Conservation (phyloP, 2,797 vertebrate genomes). For the Macropodus opercularis region DNA sequence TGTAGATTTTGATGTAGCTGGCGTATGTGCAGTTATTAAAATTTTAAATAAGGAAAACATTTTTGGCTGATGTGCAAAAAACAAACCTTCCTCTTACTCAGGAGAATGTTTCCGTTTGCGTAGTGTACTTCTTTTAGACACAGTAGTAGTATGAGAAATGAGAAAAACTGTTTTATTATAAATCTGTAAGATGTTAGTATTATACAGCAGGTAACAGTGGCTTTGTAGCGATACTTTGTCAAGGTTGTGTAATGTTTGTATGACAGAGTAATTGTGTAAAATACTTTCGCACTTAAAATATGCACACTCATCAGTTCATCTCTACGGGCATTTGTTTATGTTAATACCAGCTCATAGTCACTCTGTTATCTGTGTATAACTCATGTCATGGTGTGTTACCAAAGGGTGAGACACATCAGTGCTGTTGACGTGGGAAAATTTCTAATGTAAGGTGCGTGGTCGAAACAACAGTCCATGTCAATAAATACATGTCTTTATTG, state of each 20-base stretch:
- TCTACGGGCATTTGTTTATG: constrained; percentile 11
- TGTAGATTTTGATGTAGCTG: constrained; percentile 19
- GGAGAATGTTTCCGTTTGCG: constrained; percentile 49
- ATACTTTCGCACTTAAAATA: constrained; percentile 2
- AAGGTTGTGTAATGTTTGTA: constrained; percentile 27
- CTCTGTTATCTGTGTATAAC: constrained; percentile 39
- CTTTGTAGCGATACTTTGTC: constrained; percentile 1
- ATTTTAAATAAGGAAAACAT: constrained; percentile 14
- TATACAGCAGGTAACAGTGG: constrained; percentile 4
- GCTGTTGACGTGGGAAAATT: constrained; percentile 23
- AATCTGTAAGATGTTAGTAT: constrained; percentile 43
- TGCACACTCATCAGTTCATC: constrained; percentile 5
- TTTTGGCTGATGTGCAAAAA: constrained; percentile 39
- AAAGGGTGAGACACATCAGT: constrained; percentile 20
- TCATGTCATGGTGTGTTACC: background rate
- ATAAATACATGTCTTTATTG: constrained; percentile 80
- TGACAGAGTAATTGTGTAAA: constrained; percentile 1
- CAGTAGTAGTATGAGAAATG: constrained; percentile 37
- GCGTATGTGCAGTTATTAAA: constrained; percentile 35
- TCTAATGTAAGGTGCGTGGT: constrained; percentile 49
- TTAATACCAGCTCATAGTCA: constrained; percentile 11
- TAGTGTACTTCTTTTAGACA: constrained; percentile 37
- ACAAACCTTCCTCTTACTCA: constrained; percentile 69
- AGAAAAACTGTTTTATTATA: constrained; percentile 46
- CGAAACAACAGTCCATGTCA: constrained; percentile 52